phyloP scores from a whole-genome alignment of 2,888 invertebrate species.

The Drosophila glabriapex region DNA sequence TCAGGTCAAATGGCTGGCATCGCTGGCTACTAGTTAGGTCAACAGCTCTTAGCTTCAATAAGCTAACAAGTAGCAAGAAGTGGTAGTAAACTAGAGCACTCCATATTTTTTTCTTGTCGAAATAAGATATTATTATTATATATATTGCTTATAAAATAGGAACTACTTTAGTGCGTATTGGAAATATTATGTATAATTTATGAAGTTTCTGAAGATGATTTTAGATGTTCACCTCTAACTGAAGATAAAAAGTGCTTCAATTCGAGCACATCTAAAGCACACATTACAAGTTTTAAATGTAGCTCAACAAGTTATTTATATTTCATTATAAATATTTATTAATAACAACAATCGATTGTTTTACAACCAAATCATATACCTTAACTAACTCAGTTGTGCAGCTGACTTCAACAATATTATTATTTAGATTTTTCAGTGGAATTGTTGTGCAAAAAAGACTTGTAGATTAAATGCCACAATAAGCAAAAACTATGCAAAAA shows the following conservation, averaged over 20 bases:
- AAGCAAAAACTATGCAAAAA: constrained; percentile 38
- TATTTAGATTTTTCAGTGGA: constrained; percentile 30
- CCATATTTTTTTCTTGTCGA: not conserved
- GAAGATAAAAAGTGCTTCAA: not conserved
- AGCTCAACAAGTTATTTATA: not conserved
- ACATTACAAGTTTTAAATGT: not conserved
- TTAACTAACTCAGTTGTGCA: not conserved
- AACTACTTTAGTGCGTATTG: not conserved
- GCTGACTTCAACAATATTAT: not conserved
- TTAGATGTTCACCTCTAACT: not conserved
- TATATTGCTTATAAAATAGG: not conserved
- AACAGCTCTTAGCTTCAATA: constrained; percentile 24
- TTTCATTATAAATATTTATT: not conserved
- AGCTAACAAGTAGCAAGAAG: constrained; percentile 13
- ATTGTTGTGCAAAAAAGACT: constrained; percentile 49
- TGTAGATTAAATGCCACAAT: constrained; percentile 57
- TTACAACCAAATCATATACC: not conserved
- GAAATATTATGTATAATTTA: not conserved
- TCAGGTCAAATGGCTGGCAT: constrained; percentile 32
- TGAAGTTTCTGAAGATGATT: not conserved
- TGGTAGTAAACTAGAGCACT: not conserved
- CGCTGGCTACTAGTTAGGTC: constrained; percentile 15
- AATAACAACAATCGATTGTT: not conserved
- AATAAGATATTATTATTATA: not conserved
- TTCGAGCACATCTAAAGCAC: not conserved